Evolutionary conservation across 37 sponge, comb jelly and placozoan genomes (phyloP), one percentile per base, ranked within the genome.

Genomic region (Petrosia ficiformis): DNA sequence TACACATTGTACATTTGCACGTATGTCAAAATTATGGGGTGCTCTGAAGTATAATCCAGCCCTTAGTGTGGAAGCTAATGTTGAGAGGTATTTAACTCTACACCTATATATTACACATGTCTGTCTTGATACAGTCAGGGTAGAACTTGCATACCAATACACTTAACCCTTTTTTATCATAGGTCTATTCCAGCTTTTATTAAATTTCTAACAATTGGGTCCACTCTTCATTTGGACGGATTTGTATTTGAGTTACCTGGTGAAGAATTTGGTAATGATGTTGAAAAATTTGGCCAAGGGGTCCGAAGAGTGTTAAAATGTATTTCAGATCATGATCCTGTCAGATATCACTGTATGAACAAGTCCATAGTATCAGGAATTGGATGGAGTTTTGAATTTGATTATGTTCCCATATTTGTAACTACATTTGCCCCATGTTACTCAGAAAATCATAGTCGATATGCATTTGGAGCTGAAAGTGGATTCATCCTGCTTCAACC

Each of bases 341-440:
- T 80, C 1, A 77, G 86, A 5, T 76, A 72, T 44, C 79, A 82
- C 42, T 93, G 94, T 60, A 93, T 93, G 94, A 80, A 82, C 70
- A 77, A 72, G 76, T 84, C 93, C 26, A 85, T 77, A 77, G 33
- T 93, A 11, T 76, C 63, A 34, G 66, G 74, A 41, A 59, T 71
- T 40, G 94, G 89, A 16, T 93, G 94, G 94, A 39, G 59, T 29
- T 93, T 89, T 71, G 83, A 80, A 57, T 89, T 89, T 29, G 52
- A 73, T 34, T 30, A 41, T 10, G 70, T 61, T 19, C 40, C 80
- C 16, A 74, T 80, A 26, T 80, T 93, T 70, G 86, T 93, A 29
- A 93, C 94, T 34, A 93, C 94, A 2, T 93, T 93, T 82, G 86
- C 94, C 26, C 89, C 94, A 2, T 93, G 89, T 63, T 93, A 93